These are phyloP conservation scores for Bradypodion ventrale DNA, from an alignment of 2,797 vertebrate species.

Conservation along the genomic window DNA sequence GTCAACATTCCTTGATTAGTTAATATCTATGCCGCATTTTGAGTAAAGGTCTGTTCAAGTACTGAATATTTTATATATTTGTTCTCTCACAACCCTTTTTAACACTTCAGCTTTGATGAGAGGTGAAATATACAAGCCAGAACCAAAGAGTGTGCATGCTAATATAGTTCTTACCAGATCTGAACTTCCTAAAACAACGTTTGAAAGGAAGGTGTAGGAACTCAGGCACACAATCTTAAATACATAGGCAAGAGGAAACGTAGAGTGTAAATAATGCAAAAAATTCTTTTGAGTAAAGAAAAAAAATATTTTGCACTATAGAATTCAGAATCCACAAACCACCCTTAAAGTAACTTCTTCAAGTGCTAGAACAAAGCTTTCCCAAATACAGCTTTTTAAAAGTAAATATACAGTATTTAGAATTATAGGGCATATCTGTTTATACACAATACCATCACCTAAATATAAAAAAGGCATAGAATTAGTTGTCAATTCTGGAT, in stretches of 20 bases:
- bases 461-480: neutral
- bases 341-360: too few species aligned
- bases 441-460: neutral
- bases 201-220: neutral
- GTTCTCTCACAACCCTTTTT: neutral
- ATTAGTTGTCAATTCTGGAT: neutral
- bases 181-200: neutral
- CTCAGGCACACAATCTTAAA: too few species aligned
- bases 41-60: conserved; percentile 30
- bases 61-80: conserved; percentile 23
- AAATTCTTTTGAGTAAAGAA: too few species aligned
- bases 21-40: conserved; percentile 36
- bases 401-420: neutral
- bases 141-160: neutral
- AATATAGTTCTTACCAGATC: conserved; percentile 5
- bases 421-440: neutral
- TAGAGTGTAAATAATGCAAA: too few species aligned
- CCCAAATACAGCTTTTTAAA: neutral
- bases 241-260: too few species aligned
- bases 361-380: too few species aligned
- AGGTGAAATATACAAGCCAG: conserved; percentile 13
- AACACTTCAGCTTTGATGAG: conserved; percentile 5
- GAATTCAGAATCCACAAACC: too few species aligned
- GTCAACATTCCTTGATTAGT: conserved; percentile 33
- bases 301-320: too few species aligned